phyloP scores from a whole-genome alignment of 2,888 invertebrate genomes.

The Pristionchus mayeri region DNA sequence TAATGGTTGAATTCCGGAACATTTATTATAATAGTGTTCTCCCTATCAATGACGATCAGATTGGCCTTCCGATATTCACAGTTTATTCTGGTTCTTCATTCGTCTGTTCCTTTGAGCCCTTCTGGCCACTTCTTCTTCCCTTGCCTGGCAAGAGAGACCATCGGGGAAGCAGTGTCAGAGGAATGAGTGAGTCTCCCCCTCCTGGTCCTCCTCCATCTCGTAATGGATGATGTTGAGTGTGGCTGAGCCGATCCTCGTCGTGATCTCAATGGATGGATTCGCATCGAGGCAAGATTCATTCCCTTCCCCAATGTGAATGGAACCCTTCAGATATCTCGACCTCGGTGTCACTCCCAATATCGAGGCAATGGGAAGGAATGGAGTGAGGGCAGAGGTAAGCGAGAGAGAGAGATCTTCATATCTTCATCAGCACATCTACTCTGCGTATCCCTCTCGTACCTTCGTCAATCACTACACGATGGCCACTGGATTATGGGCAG shows the following conservation, averaged over 20 bases:
- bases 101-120: background rate
- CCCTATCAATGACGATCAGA: too few species aligned
- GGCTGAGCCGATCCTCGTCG: conserved; percentile 20
- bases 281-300: conserved; percentile 8
- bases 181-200: background rate
- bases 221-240: conserved; percentile 18
- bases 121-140: background rate
- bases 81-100: too few species aligned
- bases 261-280: conserved; percentile 49
- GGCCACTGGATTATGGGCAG: conserved; percentile 48
- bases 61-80: too few species aligned
- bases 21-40: too few species aligned
- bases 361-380: background rate
- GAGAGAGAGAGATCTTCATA: background rate
- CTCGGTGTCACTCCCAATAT: conserved; percentile 37
- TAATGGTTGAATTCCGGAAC: too few species aligned
- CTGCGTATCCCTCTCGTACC: conserved; percentile 43
- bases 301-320: too few species aligned
- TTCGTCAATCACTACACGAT: conserved; percentile 51
- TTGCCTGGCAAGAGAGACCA: conserved; percentile 23
- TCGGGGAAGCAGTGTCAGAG: conserved; percentile 25
- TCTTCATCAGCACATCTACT: conserved; percentile 47
- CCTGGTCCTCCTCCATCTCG: background rate
- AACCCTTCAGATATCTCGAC: conserved; percentile 27
- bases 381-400: conserved; percentile 41